Conservation (phyloP, 2,888 invertebrate species). For the Autographa gamma region DNA sequence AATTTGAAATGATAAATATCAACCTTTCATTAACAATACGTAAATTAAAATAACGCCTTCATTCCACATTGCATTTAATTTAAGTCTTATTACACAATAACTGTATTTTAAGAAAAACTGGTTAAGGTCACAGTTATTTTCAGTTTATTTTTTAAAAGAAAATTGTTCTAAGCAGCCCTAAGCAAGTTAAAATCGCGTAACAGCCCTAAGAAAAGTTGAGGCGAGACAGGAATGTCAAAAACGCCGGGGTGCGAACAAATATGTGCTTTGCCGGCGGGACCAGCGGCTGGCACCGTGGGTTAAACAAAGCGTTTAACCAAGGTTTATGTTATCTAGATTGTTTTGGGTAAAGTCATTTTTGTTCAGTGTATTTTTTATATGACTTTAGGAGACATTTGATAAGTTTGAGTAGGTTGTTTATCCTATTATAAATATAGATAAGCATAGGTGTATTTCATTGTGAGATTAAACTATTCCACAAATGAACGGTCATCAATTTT, state of each 20-base stretch:
- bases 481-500: too few species aligned
- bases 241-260: constrained; percentile 85
- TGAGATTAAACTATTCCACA: too few species aligned
- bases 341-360: constrained; percentile 29
- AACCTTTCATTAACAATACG: neutral
- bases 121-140: too few species aligned
- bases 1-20: constrained; percentile 4
- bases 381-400: neutral
- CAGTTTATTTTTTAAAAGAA: neutral
- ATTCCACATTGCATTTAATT: too few species aligned
- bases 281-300: constrained; percentile 56
- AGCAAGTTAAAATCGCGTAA: constrained; percentile 62
- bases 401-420: too few species aligned
- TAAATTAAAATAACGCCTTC: neutral
- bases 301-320: constrained; percentile 50
- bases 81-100: too few species aligned
- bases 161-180: constrained; percentile 51
- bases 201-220: constrained; percentile 86
- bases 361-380: constrained; percentile 10
- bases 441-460: neutral
- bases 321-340: constrained; percentile 41
- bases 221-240: constrained; percentile 85
- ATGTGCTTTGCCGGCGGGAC: constrained; percentile 79
- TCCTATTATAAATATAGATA: neutral
- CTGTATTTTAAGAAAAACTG: too few species aligned